phyloP scores from a whole-genome alignment of 2,113 vertebrate genomes.

The Sturnus vulgaris region DNA sequence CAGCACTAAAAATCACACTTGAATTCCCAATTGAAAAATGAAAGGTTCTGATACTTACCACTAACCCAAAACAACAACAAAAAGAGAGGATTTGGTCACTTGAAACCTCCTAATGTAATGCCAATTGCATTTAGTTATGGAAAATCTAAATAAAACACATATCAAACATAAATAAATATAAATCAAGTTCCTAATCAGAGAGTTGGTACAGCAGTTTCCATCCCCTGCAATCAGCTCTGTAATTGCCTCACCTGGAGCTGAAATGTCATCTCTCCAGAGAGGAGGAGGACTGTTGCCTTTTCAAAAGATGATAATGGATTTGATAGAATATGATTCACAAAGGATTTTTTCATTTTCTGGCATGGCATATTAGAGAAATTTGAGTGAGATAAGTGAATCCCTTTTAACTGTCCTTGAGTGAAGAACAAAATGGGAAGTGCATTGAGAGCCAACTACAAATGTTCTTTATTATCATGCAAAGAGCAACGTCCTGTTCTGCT shows the following conservation, averaged over 20 bases:
- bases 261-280: conserved; percentile 15
- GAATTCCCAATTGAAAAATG: neutral
- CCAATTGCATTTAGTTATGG: conserved; percentile 2
- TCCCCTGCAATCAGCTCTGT: conserved; percentile 53
- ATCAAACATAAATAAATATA: conserved; percentile 56
- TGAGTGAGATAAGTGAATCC: neutral
- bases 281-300: conserved; percentile 23
- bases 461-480: neutral
- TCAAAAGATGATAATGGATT: conserved; percentile 17
- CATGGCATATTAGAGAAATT: neutral
- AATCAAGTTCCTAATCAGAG: conserved; percentile 47
- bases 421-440: neutral
- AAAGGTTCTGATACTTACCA: conserved; percentile 3
- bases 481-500: neutral
- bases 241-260: conserved; percentile 54
- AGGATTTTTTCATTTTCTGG: neutral
- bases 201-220: conserved; percentile 23
- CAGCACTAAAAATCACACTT: neutral
- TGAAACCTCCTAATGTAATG: conserved; percentile 13
- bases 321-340: conserved; percentile 2
- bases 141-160: conserved; percentile 45
- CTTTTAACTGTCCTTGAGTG: neutral
- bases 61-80: neutral
- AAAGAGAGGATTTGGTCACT: neutral
- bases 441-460: neutral